Percentiles rank a stretch among this genome's conserved stretches.
phyloP scores from a whole-genome alignment of 2,797 vertebrate species.

The Cirrhinus molitorella region DNA sequence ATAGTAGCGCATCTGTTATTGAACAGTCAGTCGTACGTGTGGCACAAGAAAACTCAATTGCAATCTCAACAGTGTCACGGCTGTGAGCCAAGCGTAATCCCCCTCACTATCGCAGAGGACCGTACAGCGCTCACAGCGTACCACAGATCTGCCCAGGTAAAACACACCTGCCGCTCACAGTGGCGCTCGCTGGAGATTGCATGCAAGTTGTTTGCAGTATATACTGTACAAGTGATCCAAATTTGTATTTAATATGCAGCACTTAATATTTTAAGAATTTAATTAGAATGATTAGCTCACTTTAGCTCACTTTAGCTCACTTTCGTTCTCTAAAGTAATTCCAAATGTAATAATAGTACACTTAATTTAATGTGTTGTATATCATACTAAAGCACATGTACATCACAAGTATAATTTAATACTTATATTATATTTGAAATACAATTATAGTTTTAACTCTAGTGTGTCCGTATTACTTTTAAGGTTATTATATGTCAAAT shows the following conservation, averaged over 20 bases:
- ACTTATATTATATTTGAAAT: background rate
- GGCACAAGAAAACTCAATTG: conserved; percentile 81
- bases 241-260: conserved; percentile 58
- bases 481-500: background rate
- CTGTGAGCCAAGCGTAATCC: conserved; percentile 81
- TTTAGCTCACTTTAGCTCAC: too few species aligned
- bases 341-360: background rate
- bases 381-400: background rate
- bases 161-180: conserved; percentile 18
- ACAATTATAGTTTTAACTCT: background rate
- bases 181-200: background rate
- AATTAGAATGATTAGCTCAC: too few species aligned
- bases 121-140: background rate
- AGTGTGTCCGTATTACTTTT: background rate
- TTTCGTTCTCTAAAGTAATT: background rate
- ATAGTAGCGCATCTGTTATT: conserved; percentile 85
- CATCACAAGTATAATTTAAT: background rate
- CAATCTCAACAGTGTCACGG: conserved; percentile 86
- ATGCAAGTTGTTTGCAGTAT: conserved; percentile 18
- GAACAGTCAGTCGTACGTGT: conserved; percentile 77
- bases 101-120: conserved; percentile 73
- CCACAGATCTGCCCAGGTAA: background rate
- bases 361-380: background rate
- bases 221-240: background rate
- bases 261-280: too few species aligned